Evolutionary conservation across 2,797 vertebrate species (phyloP).

Genomic region (Scleropages formosus): DNA sequence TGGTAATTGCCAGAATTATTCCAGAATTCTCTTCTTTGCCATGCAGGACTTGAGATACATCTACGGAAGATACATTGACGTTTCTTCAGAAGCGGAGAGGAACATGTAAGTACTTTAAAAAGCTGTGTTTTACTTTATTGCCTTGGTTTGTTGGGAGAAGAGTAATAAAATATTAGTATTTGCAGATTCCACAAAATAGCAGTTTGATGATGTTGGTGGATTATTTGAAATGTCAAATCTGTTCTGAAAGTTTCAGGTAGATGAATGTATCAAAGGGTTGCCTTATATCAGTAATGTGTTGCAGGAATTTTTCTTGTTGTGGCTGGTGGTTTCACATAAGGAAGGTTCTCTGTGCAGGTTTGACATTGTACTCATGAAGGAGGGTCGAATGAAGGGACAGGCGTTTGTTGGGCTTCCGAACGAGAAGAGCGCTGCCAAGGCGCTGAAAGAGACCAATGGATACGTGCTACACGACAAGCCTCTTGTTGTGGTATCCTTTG

Average conservation of each 20-base stretch:
- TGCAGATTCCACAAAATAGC: too few relatives aligned
- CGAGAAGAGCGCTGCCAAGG: constrained; percentile 87
- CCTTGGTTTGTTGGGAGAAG: too few relatives aligned
- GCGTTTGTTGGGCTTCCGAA: constrained; percentile 94
- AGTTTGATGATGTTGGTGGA: too few relatives aligned
- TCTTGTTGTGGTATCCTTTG: constrained; percentile 95
- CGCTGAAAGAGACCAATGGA: constrained; percentile 90
- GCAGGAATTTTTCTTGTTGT: neutral
- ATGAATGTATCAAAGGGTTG: too few relatives aligned
- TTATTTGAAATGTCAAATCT: neutral
- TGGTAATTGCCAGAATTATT: neutral
- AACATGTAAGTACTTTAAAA: constrained; percentile 82
- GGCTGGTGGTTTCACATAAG: neutral
- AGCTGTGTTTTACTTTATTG: neutral
- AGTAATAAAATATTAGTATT: too few relatives aligned
- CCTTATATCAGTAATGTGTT: neutral
- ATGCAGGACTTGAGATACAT: constrained; percentile 93
- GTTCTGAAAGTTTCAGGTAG: neutral
- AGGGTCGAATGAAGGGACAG: constrained; percentile 98
- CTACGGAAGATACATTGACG: constrained; percentile 89
- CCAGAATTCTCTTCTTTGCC: constrained; percentile 33
- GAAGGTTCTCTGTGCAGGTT: constrained; percentile 71
- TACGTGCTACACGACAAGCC: constrained; percentile 90
- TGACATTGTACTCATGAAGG: constrained; percentile 95
- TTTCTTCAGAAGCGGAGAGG: constrained; percentile 80